Percentiles rank a stretch among this genome's conserved stretches.
These are phyloP conservation scores for Cinara cedri DNA, from an alignment of 2,888 invertebrate species.

Conservation along the genomic window DNA sequence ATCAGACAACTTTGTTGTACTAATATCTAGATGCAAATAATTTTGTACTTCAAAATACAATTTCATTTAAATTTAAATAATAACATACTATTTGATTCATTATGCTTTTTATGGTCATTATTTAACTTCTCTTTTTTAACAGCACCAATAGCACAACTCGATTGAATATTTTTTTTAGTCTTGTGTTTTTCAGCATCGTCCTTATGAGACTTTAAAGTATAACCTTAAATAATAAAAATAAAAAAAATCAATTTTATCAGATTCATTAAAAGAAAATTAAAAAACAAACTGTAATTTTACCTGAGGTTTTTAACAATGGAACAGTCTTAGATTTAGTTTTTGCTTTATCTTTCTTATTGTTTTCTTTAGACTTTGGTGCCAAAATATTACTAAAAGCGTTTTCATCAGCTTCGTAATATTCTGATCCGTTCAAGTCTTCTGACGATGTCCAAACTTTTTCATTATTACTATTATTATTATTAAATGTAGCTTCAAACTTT, in stretches of 20 bases:
- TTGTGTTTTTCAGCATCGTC: slow-evolving; percentile 47
- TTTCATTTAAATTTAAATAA: slow-evolving; percentile 4
- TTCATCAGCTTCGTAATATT: slow-evolving; percentile 53
- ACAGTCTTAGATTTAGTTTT: slow-evolving; percentile 50
- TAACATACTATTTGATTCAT: slow-evolving; percentile 46
- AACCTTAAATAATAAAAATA: slow-evolving; percentile 41
- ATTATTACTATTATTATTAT: slow-evolving; percentile 59
- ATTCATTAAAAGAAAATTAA: not conserved
- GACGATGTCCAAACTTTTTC: slow-evolving; percentile 64
- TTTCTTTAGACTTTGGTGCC: slow-evolving; percentile 47
- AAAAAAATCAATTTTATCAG: slow-evolving; percentile 8
- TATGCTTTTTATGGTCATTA: slow-evolving; percentile 38
- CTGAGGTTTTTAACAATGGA: not conserved
- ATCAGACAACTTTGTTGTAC: slow-evolving; percentile 16
- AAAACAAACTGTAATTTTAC: not conserved
- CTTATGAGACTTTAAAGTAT: slow-evolving; percentile 28
- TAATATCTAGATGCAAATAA: slow-evolving; percentile 16
- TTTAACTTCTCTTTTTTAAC: slow-evolving; percentile 39
- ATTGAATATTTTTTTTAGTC: slow-evolving; percentile 1
- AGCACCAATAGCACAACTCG: not conserved
- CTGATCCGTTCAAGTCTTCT: slow-evolving; percentile 61
- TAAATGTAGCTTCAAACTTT: slow-evolving; percentile 60
- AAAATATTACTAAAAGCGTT: slow-evolving; percentile 54
- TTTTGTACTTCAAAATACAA: slow-evolving; percentile 12
- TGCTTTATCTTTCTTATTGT: slow-evolving; percentile 55